A percentile compares a stretch with the other conserved stretches of the same genome.
Evolutionary conservation across 53 echinoderm and acorn worm genomes (phyloP).

Genomic region (Paelopatides confundens): DNA sequence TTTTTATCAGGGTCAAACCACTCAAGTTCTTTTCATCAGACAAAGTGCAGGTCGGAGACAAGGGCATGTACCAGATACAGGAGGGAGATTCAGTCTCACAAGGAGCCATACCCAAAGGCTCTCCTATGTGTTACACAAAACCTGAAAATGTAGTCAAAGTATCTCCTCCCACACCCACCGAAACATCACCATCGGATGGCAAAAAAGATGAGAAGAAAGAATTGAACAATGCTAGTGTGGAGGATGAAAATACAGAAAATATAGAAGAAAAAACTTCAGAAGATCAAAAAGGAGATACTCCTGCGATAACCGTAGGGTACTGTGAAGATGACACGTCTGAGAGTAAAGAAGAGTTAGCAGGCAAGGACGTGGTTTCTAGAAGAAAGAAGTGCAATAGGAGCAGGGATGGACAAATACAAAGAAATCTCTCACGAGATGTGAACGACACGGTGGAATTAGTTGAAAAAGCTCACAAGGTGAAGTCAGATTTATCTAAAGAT

Average conservation of each 20-base stretch:
- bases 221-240: too few relatives aligned
- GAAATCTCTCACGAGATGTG: neutral
- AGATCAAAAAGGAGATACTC: neutral
- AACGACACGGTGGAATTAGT: slow-evolving; percentile 51
- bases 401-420: neutral
- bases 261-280: neutral
- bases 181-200: neutral
- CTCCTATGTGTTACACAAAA: slow-evolving; percentile 66
- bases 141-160: slow-evolving; percentile 22
- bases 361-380: neutral
- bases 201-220: neutral
- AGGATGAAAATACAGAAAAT: neutral
- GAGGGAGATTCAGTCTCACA: slow-evolving; percentile 66
- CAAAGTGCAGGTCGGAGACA: slow-evolving; percentile 94
- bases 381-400: neutral
- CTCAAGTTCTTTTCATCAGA: slow-evolving; percentile 86
- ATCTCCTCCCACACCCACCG: neutral
- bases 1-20: slow-evolving; percentile 66
- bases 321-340: neutral
- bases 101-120: slow-evolving; percentile 74
- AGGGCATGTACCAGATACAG: slow-evolving; percentile 78
- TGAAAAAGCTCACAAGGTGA: slow-evolving; percentile 54
- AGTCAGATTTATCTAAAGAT: slow-evolving; percentile 50
- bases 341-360: neutral
- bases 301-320: neutral